Evolutionary conservation across 2,888 invertebrate genomes (phyloP).

Genomic region (Drosophila niveifrons): DNA sequence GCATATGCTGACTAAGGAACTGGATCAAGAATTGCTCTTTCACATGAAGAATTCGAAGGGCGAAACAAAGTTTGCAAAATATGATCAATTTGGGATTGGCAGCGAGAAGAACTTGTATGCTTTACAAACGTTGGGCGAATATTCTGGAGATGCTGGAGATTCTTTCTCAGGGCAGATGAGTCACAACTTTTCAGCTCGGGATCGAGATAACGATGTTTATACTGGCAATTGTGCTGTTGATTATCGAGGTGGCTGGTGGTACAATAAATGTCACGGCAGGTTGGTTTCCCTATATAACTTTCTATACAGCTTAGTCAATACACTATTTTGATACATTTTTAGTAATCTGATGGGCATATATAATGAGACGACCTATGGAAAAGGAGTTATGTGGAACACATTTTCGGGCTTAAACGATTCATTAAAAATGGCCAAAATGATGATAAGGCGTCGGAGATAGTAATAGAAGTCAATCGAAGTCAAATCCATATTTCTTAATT

Average conservation of each 20-base stretch:
- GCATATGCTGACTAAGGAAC: conserved; percentile 84
- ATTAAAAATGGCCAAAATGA: conserved; percentile 88
- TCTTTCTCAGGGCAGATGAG: conserved; percentile 89
- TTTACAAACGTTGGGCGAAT: conserved; percentile 88
- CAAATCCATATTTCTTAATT: too few species aligned
- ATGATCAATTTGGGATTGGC: conserved; percentile 88
- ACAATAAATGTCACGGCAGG: conserved; percentile 89
- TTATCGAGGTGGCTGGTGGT: conserved; percentile 91
- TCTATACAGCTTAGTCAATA: not conserved
- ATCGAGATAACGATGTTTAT: conserved; percentile 89
- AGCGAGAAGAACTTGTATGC: conserved; percentile 88
- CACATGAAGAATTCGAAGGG: conserved; percentile 88
- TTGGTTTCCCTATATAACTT: conserved; percentile 53
- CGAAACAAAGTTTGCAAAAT: conserved; percentile 87
- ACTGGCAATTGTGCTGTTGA: conserved; percentile 88
- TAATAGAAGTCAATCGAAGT: not conserved
- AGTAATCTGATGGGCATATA: conserved; percentile 90
- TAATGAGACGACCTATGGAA: conserved; percentile 86
- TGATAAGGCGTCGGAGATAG: conserved; percentile 86
- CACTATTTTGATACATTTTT: conserved; percentile 4
- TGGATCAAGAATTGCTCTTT: conserved; percentile 87
- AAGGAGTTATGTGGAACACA: conserved; percentile 89
- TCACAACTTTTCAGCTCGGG: conserved; percentile 89
- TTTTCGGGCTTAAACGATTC: conserved; percentile 88
- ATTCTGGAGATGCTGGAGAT: conserved; percentile 89